Conservation (phyloP, 2,113 vertebrate species). For the Tetrao urogallus region DNA sequence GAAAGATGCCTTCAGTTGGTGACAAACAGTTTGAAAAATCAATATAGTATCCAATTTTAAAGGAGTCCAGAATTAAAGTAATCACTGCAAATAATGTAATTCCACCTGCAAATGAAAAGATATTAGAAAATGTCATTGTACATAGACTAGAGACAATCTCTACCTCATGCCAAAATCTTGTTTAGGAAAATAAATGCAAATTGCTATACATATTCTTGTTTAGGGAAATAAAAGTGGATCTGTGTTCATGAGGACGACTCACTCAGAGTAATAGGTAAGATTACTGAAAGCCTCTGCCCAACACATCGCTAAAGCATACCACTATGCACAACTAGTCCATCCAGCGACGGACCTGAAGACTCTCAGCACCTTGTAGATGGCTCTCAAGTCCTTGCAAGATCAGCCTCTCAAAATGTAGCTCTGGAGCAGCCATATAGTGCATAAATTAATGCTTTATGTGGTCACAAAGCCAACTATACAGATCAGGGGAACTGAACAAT, state of each 20-base stretch:
- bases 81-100: constrained; percentile 91
- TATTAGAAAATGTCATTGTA: background rate
- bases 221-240: background rate
- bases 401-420: background rate
- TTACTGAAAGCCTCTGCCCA: background rate
- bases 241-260: background rate
- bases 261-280: background rate
- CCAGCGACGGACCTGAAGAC: background rate
- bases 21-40: constrained; percentile 91
- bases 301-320: accelerated
- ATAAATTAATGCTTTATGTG: background rate
- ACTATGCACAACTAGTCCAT: accelerated
- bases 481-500: background rate
- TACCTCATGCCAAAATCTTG: background rate
- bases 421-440: background rate
- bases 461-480: background rate
- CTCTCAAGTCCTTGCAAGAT: background rate
- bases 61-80: constrained; percentile 91
- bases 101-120: constrained; percentile 80
- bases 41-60: constrained; percentile 92
- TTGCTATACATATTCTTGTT: background rate
- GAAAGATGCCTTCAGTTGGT: constrained; percentile 88
- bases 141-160: background rate
- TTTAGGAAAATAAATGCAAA: background rate
- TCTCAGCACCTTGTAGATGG: background rate